Evolutionary conservation across 2,797 vertebrate species (phyloP).

Genomic region (Anisognathus igniventris): DNA sequence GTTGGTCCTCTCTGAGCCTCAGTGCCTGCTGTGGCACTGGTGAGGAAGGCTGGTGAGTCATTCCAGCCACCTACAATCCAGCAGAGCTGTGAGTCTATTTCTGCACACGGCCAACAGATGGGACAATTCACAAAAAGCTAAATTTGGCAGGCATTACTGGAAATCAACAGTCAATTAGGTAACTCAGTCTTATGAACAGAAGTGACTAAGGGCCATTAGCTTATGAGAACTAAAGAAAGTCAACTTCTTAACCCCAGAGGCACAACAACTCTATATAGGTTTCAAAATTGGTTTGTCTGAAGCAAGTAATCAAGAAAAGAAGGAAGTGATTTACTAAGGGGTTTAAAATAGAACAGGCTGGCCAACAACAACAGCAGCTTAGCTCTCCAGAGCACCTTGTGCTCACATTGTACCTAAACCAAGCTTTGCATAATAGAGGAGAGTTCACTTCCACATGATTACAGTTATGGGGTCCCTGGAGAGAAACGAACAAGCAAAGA

Average conservation of each 20-base stretch:
- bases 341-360: conserved; percentile 10
- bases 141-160: background rate
- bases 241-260: background rate
- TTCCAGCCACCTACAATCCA: background rate
- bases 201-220: background rate
- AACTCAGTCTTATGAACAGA: background rate
- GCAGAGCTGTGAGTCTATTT: background rate
- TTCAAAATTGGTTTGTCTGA: conserved; percentile 12
- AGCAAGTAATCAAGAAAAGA: conserved; percentile 15
- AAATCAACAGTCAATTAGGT: background rate
- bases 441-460: background rate
- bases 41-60: conserved; percentile 1
- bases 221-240: background rate
- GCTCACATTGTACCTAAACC: background rate
- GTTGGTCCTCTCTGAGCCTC: background rate
- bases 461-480: background rate
- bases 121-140: background rate
- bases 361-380: background rate
- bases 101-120: background rate
- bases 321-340: background rate
- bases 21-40: background rate
- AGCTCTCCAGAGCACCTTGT: background rate
- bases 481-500: background rate
- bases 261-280: background rate
- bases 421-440: background rate